Evolutionary conservation across 2,797 vertebrate species (phyloP).

Genomic region (Chiropotes sagulatus): DNA sequence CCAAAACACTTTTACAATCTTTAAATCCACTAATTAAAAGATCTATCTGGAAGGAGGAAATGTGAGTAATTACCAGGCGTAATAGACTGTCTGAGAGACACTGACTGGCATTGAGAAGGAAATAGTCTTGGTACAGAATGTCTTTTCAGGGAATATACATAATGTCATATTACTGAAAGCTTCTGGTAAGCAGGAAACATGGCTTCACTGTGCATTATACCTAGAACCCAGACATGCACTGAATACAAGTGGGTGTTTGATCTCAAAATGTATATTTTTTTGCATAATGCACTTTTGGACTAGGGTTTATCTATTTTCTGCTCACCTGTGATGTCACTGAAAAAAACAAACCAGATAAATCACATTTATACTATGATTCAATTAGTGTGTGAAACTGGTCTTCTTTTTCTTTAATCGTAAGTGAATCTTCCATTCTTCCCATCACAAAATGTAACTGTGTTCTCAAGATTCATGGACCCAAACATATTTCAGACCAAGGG

Average conservation of each 20-base stretch:
- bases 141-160: not conserved
- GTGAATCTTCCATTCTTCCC: constrained; percentile 3
- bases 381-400: not conserved
- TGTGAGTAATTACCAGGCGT: not conserved
- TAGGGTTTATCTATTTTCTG: not conserved
- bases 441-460: constrained; percentile 30
- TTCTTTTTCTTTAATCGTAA: constrained; percentile 30
- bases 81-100: not conserved
- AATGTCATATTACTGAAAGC: not conserved
- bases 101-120: not conserved
- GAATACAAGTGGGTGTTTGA: not conserved
- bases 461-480: not conserved
- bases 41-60: not conserved
- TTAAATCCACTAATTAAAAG: not conserved
- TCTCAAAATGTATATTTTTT: not conserved
- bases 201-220: not conserved
- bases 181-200: not conserved
- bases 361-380: constrained; percentile 26
- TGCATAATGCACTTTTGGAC: not conserved
- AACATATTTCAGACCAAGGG: not conserved
- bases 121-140: not conserved
- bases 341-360: constrained; percentile 20
- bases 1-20: not conserved
- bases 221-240: not conserved
- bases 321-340: not conserved